Base-by-base conservation (phyloP, 2,888 invertebrate species). In the Pimpla rufipes region DNA sequence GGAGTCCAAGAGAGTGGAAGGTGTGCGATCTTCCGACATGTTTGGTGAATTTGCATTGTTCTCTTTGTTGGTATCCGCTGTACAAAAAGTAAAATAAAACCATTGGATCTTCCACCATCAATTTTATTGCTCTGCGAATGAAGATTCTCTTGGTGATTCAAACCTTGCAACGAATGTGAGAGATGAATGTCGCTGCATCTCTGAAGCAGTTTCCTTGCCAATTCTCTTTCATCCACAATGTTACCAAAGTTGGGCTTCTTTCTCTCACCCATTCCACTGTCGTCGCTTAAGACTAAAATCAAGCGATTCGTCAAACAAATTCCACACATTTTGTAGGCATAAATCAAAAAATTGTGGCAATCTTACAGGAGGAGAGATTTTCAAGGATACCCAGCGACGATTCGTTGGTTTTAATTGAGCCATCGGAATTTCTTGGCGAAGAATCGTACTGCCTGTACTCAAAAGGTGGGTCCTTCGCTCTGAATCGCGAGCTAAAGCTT, bases 321-420 rank as follows among this genome's bases (percentile, higher is more conserved):
- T 71, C 2, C 0, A 6, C 68, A 37, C 4, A 11, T 29, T 23
- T 6, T n/a, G 2, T 23, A 8, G 10, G 10, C 75, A 47, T 8
- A n/a, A 40, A 7, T 64, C 16, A 45, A 10, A 11, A 62, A 18
- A 42, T 55, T 23, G 23, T 55, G 10, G 1, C n/a, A 57, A 40
- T 79, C 87, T 88, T 73, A 90, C 91, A 85, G 7, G 87, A 88
- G 23, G 91, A 90, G 68, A 92, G 87, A 70, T 90, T 90, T n/a
- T 90, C 86, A 18, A 92, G 82, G 59, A 92, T 88, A 35, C 92
- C 92, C 42, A 92, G 84, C 2, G 91, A 90, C 0, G 91, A 90
- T 42, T 89, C 89, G 3, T 87, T 86, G 2, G 79, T 52, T n/a
- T 80, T 59, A 3, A 55, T 71, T 11, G 86, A 77, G 10, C 70